phyloP scores from a whole-genome alignment of 2,113 vertebrate species.

The Sula dactylatra region DNA sequence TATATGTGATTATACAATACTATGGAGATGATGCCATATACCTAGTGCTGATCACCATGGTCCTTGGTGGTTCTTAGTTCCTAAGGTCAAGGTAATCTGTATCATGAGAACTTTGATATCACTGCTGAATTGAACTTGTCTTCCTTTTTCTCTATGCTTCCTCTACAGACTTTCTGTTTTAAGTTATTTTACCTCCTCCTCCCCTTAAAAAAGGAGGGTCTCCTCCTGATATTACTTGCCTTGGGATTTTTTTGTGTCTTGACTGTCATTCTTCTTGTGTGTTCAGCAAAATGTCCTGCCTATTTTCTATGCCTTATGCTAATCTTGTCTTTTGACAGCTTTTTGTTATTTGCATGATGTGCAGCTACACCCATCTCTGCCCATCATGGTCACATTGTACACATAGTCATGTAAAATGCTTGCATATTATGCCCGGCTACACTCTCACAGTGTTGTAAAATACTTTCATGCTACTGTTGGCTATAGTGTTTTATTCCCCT shows the following conservation, averaged over 20 bases:
- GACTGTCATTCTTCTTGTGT: background rate
- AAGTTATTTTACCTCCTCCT: background rate
- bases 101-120: background rate
- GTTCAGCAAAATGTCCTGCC: background rate
- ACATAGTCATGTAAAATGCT: background rate
- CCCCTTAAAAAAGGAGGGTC: accelerated
- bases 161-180: background rate
- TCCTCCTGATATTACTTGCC: background rate
- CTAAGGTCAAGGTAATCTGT: background rate
- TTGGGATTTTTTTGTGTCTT: background rate
- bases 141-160: background rate
- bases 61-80: background rate
- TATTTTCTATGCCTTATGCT: background rate
- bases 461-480: background rate
- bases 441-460: background rate
- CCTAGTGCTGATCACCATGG: background rate
- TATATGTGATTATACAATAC: background rate
- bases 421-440: background rate
- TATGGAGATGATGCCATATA: background rate
- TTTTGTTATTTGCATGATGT: background rate
- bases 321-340: background rate
- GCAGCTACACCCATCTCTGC: accelerated
- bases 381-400: background rate
- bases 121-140: background rate
- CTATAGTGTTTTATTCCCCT: background rate